These are phyloP conservation scores for Thalassaphorura encarpata DNA, from an alignment of 1,140 invertebrate genomes.

Conservation along the genomic window DNA sequence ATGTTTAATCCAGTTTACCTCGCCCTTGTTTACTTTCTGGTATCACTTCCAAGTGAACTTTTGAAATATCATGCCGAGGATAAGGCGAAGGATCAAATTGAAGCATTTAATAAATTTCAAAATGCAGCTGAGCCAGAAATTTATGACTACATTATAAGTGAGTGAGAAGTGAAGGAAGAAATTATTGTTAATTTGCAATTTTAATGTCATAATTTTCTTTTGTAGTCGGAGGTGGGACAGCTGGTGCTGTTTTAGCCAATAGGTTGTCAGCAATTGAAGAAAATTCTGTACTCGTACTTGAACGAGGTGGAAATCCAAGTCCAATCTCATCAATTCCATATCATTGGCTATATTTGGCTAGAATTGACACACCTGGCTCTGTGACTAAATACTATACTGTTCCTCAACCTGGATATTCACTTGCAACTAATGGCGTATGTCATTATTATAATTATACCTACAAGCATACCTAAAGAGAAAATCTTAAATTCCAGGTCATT, in stretches of 20 bases:
- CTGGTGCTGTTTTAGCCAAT: not conserved
- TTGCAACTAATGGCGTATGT: too few relatives aligned
- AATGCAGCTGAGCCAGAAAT: not conserved
- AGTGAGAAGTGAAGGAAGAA: too few relatives aligned
- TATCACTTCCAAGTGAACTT: not conserved
- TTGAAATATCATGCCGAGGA: not conserved
- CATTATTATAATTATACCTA: too few relatives aligned
- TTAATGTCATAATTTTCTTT: too few relatives aligned
- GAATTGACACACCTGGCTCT: not conserved
- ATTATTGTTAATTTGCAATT: too few relatives aligned
- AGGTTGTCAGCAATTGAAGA: not conserved
- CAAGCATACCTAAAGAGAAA: too few relatives aligned
- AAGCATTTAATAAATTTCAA: not conserved
- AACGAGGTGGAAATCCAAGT: slow-evolving; percentile 46
- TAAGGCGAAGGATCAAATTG: not conserved
- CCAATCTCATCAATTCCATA: not conserved
- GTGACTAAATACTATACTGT: not conserved
- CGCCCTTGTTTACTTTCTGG: not conserved
- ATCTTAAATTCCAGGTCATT: too few relatives aligned
- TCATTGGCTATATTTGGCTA: not conserved
- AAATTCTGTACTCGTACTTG: slow-evolving; percentile 54
- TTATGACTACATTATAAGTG: not conserved
- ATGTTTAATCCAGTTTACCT: not conserved
- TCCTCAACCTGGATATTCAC: too few relatives aligned
- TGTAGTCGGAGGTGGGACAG: not conserved